Conservation (phyloP, 2,113 vertebrate genomes). For the Perccottus glenii region DNA sequence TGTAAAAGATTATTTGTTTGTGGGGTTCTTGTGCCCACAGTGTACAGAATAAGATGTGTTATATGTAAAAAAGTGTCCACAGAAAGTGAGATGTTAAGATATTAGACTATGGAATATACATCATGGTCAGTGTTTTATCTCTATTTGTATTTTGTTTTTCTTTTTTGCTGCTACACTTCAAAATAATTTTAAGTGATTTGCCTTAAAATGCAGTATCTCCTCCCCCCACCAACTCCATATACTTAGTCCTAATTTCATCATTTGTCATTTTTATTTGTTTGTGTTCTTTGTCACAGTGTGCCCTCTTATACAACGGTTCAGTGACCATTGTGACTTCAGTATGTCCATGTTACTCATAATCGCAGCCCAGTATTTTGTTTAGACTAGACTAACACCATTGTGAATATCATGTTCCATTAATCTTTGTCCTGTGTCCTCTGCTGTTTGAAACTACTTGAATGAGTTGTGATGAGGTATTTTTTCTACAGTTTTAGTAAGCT, state of each 20-base stretch:
- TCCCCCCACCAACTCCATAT: constrained; percentile 32
- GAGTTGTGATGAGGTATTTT: constrained; percentile 56
- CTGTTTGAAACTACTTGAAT: constrained; percentile 78
- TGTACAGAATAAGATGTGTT: constrained; percentile 81
- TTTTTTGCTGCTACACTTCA: constrained; percentile 84
- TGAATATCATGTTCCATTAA: constrained; percentile 24
- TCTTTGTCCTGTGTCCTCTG: constrained; percentile 33
- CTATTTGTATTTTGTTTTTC: constrained; percentile 63
- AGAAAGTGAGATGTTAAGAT: constrained; percentile 77
- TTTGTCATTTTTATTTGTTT: constrained; percentile 16
- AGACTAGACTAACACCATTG: background rate
- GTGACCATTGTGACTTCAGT: constrained; percentile 72
- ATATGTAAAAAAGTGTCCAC: constrained; percentile 76
- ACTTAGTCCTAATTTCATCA: too few species aligned
- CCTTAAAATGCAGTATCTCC: constrained; percentile 81
- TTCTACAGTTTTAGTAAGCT: constrained; percentile 72
- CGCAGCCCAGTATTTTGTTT: constrained; percentile 60
- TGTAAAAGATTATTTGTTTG: constrained; percentile 76
- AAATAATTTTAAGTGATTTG: constrained; percentile 79
- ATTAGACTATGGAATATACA: constrained; percentile 81
- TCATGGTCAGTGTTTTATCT: constrained; percentile 79
- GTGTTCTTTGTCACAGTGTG: constrained; percentile 42
- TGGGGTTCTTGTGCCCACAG: constrained; percentile 51
- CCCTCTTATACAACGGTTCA: constrained; percentile 59
- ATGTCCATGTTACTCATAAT: constrained; percentile 19